These are phyloP conservation scores for Hypsibius dujardini DNA, from an alignment of 1,140 invertebrate genomes.

Conservation along the genomic window DNA sequence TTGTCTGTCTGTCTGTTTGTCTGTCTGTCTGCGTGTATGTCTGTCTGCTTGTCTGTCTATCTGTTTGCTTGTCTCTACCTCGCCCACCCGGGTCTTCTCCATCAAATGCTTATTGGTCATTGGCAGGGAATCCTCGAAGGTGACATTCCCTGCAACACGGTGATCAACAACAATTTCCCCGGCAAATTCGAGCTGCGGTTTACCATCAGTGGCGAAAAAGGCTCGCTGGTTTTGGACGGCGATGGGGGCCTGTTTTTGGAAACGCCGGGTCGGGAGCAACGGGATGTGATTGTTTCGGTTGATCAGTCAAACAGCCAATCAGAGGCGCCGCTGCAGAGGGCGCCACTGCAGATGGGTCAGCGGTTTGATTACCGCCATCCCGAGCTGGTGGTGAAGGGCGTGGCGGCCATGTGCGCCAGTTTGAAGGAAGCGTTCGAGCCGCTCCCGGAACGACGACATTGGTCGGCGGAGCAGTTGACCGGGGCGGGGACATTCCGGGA, in stretches of 20 bases:
- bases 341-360: background rate
- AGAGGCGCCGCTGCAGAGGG: background rate
- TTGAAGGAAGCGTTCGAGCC: slow-evolving; percentile 1
- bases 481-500: background rate
- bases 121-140: slow-evolving; percentile 10
- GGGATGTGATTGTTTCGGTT: background rate
- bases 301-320: background rate
- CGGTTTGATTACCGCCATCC: slow-evolving; percentile 2
- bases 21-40: no score
- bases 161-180: slow-evolving; percentile 3
- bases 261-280: background rate
- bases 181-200: slow-evolving; percentile 10
- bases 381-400: background rate
- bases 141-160: background rate
- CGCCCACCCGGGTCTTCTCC: no score
- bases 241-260: background rate
- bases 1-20: no score
- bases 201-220: background rate
- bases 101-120: no score
- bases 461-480: background rate
- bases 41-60: no score
- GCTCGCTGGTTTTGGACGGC: background rate
- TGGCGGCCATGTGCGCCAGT: background rate
- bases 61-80: no score
- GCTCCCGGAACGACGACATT: background rate